Percentiles rank a stretch among this genome's conserved stretches.
phyloP scores from a whole-genome alignment of 2,113 vertebrate species.

The pig (Sus scrofa) region DNA sequence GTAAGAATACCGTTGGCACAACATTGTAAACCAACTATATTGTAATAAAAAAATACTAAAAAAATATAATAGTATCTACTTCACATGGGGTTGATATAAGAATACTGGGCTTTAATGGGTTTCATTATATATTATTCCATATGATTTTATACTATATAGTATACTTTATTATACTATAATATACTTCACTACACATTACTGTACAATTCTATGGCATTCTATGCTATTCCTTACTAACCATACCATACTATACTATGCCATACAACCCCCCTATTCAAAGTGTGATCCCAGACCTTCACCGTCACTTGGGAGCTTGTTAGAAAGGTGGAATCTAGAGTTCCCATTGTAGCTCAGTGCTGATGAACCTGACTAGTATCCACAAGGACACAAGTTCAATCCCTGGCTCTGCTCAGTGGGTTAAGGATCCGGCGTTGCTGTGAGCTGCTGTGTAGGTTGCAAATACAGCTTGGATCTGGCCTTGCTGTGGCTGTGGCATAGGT shows the following conservation, averaged over 20 bases:
- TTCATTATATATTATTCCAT: not conserved
- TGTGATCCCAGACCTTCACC: not conserved
- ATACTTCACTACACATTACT: not conserved
- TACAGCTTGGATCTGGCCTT: too few relatives aligned
- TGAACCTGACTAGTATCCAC: too few relatives aligned
- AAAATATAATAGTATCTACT: not conserved
- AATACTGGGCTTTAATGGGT: not conserved
- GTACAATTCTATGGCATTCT: not conserved
- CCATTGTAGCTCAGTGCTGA: too few relatives aligned
- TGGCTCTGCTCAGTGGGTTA: too few relatives aligned
- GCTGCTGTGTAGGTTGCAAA: too few relatives aligned
- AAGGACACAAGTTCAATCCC: too few relatives aligned
- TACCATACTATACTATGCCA: too few relatives aligned
- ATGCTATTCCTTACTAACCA: not conserved
- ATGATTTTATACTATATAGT: not conserved
- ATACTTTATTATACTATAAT: not conserved
- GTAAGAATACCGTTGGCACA: too few relatives aligned
- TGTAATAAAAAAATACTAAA: too few relatives aligned
- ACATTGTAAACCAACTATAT: too few relatives aligned
- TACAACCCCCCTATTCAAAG: not conserved
- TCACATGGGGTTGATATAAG: not conserved
- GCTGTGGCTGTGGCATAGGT: too few relatives aligned
- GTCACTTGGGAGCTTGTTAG: not conserved
- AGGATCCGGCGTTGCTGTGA: too few relatives aligned
- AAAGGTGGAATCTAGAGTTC: not conserved